Base-by-base conservation (phyloP, 2,113 vertebrate genomes). In the Corythaixoides concolor region DNA sequence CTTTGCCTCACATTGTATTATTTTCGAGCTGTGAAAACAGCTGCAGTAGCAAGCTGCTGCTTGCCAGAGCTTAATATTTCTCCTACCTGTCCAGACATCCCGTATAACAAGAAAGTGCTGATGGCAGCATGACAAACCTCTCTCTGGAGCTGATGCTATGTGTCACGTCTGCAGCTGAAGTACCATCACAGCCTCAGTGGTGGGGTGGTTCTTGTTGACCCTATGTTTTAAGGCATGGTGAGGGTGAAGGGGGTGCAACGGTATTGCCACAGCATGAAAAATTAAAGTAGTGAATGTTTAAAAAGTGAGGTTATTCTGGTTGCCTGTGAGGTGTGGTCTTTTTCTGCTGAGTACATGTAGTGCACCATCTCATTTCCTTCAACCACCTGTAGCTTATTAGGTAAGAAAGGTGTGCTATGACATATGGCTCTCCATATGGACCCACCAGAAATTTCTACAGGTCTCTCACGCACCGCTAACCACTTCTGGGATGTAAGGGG, bases 1-100 rank as follows among this genome's bases (percentile, higher is more conserved):
- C 83, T 90, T 93, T 89, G 91, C 70, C 55, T 84, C 7, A 0
- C 85, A 55, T 1, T 63, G 72, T 20, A 43, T 92, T 94, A 60
- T 73, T 96, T 95, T 24, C 30, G 82, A 96, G 79, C 94, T 93
- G 75, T 56, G 66, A 84, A 94, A 98, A 96, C 92, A 96, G 96
- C 96, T 97, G 91, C 93, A 85, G 76, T 93, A 95, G 90, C 97
- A 96, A 85, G 97, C 77, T 96, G 89, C 70, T 90, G 93, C 98
- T 96, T 98, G 98, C 92, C 95, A 97, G 83, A 97, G 91, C 69
- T 84, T 68, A 90, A 87, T 96, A 96, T 93, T 96, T 97, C 90
- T 96, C 85, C 87, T 89, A 97, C 94, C 95, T 97, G 95, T 93
- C 96, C 96, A 97, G 94, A 97, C 97, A 97, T 82, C 91, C 94